A percentile compares a stretch with the other conserved stretches of the same genome.
phyloP scores from a whole-genome alignment of 2,797 vertebrate species.

The Nasua narica region DNA sequence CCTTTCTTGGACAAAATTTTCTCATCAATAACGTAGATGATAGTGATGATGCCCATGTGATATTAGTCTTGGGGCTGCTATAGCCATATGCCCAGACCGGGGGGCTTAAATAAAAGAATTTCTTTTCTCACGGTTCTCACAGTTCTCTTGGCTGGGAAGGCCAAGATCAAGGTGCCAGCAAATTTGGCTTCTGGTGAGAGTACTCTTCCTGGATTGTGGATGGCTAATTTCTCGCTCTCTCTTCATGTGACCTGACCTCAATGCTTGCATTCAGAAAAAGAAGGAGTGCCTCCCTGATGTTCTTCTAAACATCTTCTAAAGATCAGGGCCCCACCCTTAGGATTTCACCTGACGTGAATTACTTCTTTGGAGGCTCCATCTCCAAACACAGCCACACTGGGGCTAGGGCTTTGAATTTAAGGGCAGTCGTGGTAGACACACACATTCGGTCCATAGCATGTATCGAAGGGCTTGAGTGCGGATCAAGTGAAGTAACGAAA shows the following conservation, averaged over 20 bases:
- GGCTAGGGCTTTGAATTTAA: neutral
- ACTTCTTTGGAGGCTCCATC: neutral
- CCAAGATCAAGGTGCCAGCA: neutral
- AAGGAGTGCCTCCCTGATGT: neutral
- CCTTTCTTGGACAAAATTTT: neutral
- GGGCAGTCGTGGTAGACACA: neutral
- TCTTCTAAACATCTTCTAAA: neutral
- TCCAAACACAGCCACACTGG: neutral
- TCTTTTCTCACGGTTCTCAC: neutral
- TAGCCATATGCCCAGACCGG: neutral
- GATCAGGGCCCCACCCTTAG: neutral
- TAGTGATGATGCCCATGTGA: no score
- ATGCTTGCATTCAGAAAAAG: neutral
- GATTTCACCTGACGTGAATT: neutral
- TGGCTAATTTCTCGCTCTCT: neutral
- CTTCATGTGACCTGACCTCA: neutral
- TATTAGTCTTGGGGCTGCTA: neutral
- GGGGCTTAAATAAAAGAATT: neutral
- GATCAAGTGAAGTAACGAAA: neutral
- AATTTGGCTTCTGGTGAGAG: neutral
- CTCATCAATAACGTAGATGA: neutral
- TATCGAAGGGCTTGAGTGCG: neutral
- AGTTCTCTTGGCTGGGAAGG: neutral
- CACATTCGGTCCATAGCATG: neutral
- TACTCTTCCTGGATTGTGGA: neutral